Evolutionary conservation across 2,888 invertebrate genomes (phyloP), one percentile per base, ranked within the genome.

Genomic region (Ferdinandea cuprea): DNA sequence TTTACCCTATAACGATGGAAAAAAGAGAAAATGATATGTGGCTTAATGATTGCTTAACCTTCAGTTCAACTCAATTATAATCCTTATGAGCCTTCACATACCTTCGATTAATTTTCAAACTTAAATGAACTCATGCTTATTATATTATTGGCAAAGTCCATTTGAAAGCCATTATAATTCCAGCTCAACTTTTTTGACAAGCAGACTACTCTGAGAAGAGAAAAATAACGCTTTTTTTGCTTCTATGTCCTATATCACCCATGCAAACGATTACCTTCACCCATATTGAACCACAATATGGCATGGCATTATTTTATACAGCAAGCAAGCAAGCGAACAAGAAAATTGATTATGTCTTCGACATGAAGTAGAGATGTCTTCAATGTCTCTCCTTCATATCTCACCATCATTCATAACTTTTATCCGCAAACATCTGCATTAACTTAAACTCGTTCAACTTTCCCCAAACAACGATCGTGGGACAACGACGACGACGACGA

Each of bases 361-460:
- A 68, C 61, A 72, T 72, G 50, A 77, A 78, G 72, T 35, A 61
- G 66, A 44, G 66, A 48, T 77, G 65, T 76, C 81, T 46, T 66
- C 52, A 48, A 59, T 59, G 35, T 76, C 76, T 3, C 54, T 35
- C 30, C 40, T 35, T 50, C 35, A 46, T 48, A 71, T 28, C 59
- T 32, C 35, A 61, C 44, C 81, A 81, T 72, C 72, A 78, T 63
- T 77, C 78, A 72, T 69, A 83, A 83, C 72, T 72, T 83, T 83
- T 77, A 77, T 83, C 77, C 66, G 78, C 83, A 83, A 83, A 78
- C 83, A 83, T 83, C 83, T 83, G 83, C 83, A 83, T 83, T 83
- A 83, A 77, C 72, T 78, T 83, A 73, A 77, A 78, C 63, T 72
- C 66, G 78, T 63, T 59, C 72, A 83, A 83, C 72, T 83, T 83